Base-by-base conservation (phyloP, 2,888 invertebrate species). In the Molorchus minor region DNA sequence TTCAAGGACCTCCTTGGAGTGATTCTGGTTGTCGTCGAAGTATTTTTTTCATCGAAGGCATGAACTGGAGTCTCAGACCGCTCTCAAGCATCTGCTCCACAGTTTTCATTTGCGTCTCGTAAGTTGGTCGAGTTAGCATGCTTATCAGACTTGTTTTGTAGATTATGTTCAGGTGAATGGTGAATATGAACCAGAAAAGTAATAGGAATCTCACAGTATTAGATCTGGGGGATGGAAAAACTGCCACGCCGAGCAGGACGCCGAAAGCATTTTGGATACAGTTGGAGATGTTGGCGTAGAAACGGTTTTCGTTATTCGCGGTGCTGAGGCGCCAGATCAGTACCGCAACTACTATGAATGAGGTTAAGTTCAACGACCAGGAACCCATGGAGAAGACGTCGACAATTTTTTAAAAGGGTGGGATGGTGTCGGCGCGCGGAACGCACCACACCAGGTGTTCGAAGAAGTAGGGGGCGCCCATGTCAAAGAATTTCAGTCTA, bases 401-500 rank as follows among this genome's bases (percentile, higher is more conserved):
- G 1, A 65, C 20, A 8, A 69, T 29, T 51, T 62, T 67, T 13
- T 58, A 54, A 64, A 62, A 66, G 5, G 51, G 30, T 7, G 67
- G 56, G 54, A 63, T 52, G 15, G 47, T 41, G 3, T 44, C 30
- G 8, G 67, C 66, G 19, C 51, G 62, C 12, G 66, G 69, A 1
- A 70, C 68, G 36, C 68, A 65, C 64, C 66, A 70, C 5, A 43
- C 56, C 13, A 68, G 56, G 8, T 58, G 51, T 40, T 70, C 69
- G 13, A 52, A 58, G 17, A 49, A 62, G 44, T 68, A 70, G 1
- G 65, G 51, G 0, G 38, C 51, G n/a, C 65, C 61, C 20, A 51
- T 54, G 51, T 70, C 68, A 16, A 64, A 57, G 16, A 43, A 64
- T 3, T 47, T 56, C n/a, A 49, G 25, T 35, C 61, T 60, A 10